Evolutionary conservation across 2,113 vertebrate genomes (phyloP), one percentile per base, ranked within the genome.

Genomic region (Neopipo cinnamomea): DNA sequence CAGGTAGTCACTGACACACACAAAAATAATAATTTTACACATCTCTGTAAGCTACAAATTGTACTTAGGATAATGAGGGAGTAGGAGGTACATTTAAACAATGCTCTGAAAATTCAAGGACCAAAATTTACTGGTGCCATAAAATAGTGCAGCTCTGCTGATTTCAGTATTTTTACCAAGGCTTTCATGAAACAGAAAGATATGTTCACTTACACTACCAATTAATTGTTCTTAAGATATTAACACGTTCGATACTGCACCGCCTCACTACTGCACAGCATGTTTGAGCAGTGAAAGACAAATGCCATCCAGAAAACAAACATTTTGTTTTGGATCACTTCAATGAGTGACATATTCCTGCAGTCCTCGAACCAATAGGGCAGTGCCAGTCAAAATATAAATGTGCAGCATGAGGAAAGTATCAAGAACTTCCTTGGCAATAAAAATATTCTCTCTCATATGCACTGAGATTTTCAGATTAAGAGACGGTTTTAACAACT

Each of bases 61-160:
- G 16, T 68, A 72, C 46, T 83, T 55, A 70, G 17, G 42, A 41
- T 83, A 89, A 88, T 5, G 22, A 73, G 17, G 14, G 24, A 92
- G 31, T 30, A 86, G n/a, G 15, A 94, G 12, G 25, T 33, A 28
- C 66, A 68, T 65, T 84, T 92, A 49, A 89, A 77, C 14, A 74
- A 11, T 56, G 39, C 39, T 78, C 63, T 84, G 71, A 84, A 88
- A 93, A 88, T 41, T 46, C 70, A 61, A 89, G 41, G 73, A 74
- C 31, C 24, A 72, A 62, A 89, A 87, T 85, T 95, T 55, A 76
- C 27, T 5, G 16, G 72, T 72, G 63, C 50, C 52, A 65, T 63
- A 61, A 80, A 90, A 47, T 3, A 10, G 27, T 27, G 66, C 31
- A 76, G 50, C 59, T 83, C 56, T 84, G 37, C n/a, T 87, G 35